Conservation (phyloP, 2,797 vertebrate genomes). For the Acestrorhynchus altus region DNA sequence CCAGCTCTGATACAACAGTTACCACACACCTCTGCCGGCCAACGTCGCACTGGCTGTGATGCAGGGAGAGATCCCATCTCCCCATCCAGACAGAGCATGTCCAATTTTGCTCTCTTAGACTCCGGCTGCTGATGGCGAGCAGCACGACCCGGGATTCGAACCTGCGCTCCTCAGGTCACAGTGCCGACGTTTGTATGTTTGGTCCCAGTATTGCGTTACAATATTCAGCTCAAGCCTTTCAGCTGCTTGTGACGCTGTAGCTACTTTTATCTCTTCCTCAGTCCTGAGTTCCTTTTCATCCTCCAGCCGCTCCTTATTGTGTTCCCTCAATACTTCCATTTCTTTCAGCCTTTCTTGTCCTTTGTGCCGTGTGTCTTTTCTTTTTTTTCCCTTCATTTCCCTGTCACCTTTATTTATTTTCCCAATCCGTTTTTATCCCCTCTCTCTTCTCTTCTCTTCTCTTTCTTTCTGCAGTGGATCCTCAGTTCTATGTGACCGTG, state of each 20-base stretch:
- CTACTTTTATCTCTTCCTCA: slow-evolving; percentile 4
- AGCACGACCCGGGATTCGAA: too few relatives aligned
- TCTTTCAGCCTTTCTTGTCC: neutral
- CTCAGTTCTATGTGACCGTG: slow-evolving; percentile 87
- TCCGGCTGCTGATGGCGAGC: too few relatives aligned
- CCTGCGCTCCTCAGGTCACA: too few relatives aligned
- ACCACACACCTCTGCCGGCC: too few relatives aligned
- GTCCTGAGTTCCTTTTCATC: slow-evolving; percentile 6
- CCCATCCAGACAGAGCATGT: too few relatives aligned
- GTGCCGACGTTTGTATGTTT: neutral
- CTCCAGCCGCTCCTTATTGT: slow-evolving; percentile 18
- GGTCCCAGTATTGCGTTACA: neutral
- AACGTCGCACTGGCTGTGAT: too few relatives aligned
- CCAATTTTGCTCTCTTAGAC: too few relatives aligned
- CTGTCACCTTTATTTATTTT: slow-evolving; percentile 31
- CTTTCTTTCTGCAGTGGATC: slow-evolving; percentile 76
- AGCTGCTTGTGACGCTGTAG: slow-evolving; percentile 32
- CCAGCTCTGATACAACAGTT: too few relatives aligned
- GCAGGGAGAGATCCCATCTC: too few relatives aligned
- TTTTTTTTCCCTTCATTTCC: slow-evolving; percentile 11
- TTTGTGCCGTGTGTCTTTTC: neutral
- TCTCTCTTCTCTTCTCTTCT: slow-evolving; percentile 63
- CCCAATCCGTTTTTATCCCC: slow-evolving; percentile 19
- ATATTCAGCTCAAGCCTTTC: neutral
- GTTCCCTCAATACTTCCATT: slow-evolving; percentile 4